Evolutionary conservation across 2,113 vertebrate species (phyloP), one percentile per base, ranked within the genome.

Genomic region (Monopterus albus): DNA sequence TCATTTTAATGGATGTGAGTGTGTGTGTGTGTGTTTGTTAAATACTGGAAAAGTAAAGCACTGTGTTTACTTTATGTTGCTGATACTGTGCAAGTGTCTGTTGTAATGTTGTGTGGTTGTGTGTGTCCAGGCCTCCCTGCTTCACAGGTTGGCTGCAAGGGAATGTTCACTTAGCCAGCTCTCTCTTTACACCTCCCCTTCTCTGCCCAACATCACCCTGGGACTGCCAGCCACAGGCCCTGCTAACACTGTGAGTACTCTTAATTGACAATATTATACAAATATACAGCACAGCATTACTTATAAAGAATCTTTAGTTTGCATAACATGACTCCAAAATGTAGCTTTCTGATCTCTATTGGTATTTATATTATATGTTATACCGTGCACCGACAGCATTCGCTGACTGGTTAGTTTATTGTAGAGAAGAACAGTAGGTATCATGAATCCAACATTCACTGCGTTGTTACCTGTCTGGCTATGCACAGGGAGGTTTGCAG

Each of bases 141-240:
- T 95, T 10, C 97, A 97, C 78, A 92, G 96, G 70, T 90, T 98
- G 1, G 94, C 93, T 66, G 90, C 89, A 10, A 94, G 95, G 12
- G 98, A 99, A 38, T 94, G 95, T 55, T 94, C 95, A 0, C 79
- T 96, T 14, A 95, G 95, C 12, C 96, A 98, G 6, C 93, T 98
- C 13, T 97, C 96, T 6, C 95, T 99, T 68, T 99, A 98, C 91
- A 98, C 97, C 0, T 99, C 98, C 0, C 98, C 98, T 0, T 98
- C 97, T 68, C 90, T 99, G 84, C 98, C 98, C 89, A 99, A 99
- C 92, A 99, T 99, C 91, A 98, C 96, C 0, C 87, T 99, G 69
- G 98, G 98, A n/a, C 93, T 99, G 50, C 98, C 98, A 11, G 98
- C 97, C 45, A 94, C 95, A 0, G 93, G 95, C 45, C 95, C 96